A percentile compares a stretch with the other conserved stretches of the same genome.
Evolutionary conservation across 92 coral and sea anemone genomes (phyloP).

Genomic region (Epizoanthus rinbou): DNA sequence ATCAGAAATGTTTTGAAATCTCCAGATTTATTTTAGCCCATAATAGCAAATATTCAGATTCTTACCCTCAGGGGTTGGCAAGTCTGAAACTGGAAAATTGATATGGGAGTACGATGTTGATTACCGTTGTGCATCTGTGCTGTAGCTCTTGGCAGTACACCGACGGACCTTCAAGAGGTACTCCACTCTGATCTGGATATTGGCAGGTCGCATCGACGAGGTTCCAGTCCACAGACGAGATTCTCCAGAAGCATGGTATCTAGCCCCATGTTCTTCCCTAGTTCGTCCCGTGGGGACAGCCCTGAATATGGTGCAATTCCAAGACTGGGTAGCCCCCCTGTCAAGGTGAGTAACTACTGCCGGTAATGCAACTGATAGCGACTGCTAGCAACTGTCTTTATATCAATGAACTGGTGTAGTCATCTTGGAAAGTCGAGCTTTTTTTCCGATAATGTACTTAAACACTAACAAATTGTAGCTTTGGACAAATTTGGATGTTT

Average conservation of each 20-base stretch:
- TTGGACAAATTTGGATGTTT: too few species aligned
- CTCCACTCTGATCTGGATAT: slow-evolving; percentile 71
- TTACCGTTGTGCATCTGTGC: neutral
- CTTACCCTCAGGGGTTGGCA: too few species aligned
- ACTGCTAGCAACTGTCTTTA: too few species aligned
- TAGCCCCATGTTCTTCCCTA: slow-evolving; percentile 30
- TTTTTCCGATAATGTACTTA: too few species aligned
- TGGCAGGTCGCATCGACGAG: slow-evolving; percentile 65
- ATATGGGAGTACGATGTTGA: too few species aligned
- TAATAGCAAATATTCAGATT: too few species aligned
- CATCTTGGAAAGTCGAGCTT: too few species aligned
- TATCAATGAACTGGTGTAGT: neutral
- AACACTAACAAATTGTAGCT: too few species aligned
- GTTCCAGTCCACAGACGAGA: slow-evolving; percentile 65
- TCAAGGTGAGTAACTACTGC: slow-evolving; percentile 48
- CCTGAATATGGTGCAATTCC: slow-evolving; percentile 53
- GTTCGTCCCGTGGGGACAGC: slow-evolving; percentile 62
- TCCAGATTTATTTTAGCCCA: too few species aligned
- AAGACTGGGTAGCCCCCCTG: slow-evolving; percentile 62
- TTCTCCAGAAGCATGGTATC: slow-evolving; percentile 57
- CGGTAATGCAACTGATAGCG: neutral
- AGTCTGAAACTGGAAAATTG: too few species aligned
- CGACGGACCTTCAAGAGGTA: slow-evolving; percentile 64
- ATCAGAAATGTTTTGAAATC: too few species aligned
- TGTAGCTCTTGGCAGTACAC: slow-evolving; percentile 81